Base-by-base conservation (phyloP, 2,888 invertebrate species). In the Calliscelio sp. region DNA sequence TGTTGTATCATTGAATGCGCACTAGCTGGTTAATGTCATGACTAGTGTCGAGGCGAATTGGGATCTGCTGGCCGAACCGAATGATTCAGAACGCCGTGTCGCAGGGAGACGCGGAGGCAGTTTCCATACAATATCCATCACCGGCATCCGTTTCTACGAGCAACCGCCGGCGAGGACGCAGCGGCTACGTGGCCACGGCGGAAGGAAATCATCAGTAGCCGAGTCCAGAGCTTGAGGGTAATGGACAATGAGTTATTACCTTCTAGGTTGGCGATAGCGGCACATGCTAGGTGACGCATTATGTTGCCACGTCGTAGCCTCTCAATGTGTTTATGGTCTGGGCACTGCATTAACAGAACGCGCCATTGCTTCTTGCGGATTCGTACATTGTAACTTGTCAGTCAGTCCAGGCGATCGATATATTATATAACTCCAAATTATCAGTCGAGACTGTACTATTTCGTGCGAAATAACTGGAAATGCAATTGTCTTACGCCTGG, bases 161-260 rank as follows among this genome's bases (percentile, higher is more conserved):
- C 66, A 57, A 77, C 77, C 63, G 32, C 28, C 4, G 28, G 28
- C 28, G 28, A 28, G 28, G 28, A 28, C 5, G 28, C 28, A 57
- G 57, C 24, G 70, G 55, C 28, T 25, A 46, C 35, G 78, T 49
- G 73, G 86, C 8, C 28, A 8, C 28, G 28, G 28, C 28, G 91
- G 91, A 91, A 90, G 91, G 91, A 91, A 91, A 89, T 90, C 89
- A 91, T 91, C 90, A 89, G 90, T 91, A 89, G 87, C 75, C 49
- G 57, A 65, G 63, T 68, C 77, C 68, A 68, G 53, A 86, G 86
- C 88, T 87, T 73, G 78, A 85, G 74, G 80, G 77, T 80, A 82
- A 84, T 86, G 90, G 90, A 90, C 91, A 91, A 91, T 91, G 91
- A 91, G 87, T 91, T 91, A 91, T 91, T 90, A 88, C 88, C 89